A percentile compares a stretch with the other conserved stretches of the same genome.
phyloP scores from a whole-genome alignment of 2,113 vertebrate species.

The Rafetus swinhoei region DNA sequence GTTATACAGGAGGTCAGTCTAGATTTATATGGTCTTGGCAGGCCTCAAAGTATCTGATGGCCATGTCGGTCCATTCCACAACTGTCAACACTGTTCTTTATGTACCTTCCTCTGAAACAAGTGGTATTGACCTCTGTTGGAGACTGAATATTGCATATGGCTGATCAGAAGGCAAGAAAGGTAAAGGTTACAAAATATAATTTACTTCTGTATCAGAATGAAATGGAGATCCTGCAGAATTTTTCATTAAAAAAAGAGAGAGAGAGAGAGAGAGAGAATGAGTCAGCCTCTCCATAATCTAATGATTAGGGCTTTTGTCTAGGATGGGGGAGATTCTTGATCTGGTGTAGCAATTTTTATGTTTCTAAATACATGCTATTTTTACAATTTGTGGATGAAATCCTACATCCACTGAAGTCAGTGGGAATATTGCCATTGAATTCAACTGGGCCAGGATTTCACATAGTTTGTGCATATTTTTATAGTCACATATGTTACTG shows the following conservation, averaged over 20 bases:
- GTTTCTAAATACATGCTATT: background rate
- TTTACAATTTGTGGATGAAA: background rate
- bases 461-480: background rate
- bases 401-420: background rate
- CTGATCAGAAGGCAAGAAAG: background rate
- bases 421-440: background rate
- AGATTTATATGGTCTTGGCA: background rate
- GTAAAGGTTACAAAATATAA: background rate
- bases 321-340: background rate
- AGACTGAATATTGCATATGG: background rate
- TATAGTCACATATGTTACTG: background rate
- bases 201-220: background rate
- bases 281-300: background rate
- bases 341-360: fast-evolving
- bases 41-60: background rate
- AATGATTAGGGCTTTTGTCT: background rate
- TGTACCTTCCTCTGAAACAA: background rate
- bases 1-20: background rate
- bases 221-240: background rate
- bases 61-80: background rate
- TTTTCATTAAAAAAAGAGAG: background rate
- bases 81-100: background rate
- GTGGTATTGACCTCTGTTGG: background rate
- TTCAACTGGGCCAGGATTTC: fast-evolving
- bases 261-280: background rate